Evolutionary conservation across 2,888 invertebrate genomes (phyloP), one percentile per base, ranked within the genome.

Genomic region (Tridacna crocea): DNA sequence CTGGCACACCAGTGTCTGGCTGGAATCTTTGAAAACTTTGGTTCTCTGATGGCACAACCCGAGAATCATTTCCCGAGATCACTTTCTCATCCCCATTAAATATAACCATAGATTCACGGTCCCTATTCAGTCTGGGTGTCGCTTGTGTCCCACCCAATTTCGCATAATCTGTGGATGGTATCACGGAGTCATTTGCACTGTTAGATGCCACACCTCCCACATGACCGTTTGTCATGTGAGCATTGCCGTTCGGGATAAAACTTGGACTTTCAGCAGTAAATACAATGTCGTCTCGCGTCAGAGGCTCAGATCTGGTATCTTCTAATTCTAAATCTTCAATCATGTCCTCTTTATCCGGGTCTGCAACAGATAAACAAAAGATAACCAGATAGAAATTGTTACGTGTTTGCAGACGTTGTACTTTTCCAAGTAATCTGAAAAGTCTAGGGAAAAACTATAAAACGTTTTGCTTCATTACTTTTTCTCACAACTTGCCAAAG

Each of bases 1-100:
- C 68, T 24, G 26, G 26, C 73, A 77, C 46, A 60, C 77, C 17
- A 47, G 66, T 36, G n/a, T 66, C 58, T 24, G 51, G 58, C 63
- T 72, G 17, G 55, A 72, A 48, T 75, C 73, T 76, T 73, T 77
- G 15, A 36, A 63, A 46, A 74, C 27, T 51, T 68, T 68, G 47
- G 75, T 70, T 75, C 72, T 79, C 47, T 60, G 80, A 75, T 61
- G 83, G 83, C 66, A 86, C 77, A 19, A 86, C 77, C 55, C 85
- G 63, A 6, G 83, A 75, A 22, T 83, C 85, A 78, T 86, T 86
- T 22, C 85, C 85, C 13, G 85, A 86, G 8, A 83, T 86, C 26
- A 84, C 82, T 70, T 82, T 82, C 58, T 83, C 82, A 55, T 84
- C 86, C 15, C 83, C 86, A 48, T 86, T 82, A 46, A 86, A 86